Base-by-base conservation (phyloP, 2,888 invertebrate genomes). In the Sylvicola fuscatus region DNA sequence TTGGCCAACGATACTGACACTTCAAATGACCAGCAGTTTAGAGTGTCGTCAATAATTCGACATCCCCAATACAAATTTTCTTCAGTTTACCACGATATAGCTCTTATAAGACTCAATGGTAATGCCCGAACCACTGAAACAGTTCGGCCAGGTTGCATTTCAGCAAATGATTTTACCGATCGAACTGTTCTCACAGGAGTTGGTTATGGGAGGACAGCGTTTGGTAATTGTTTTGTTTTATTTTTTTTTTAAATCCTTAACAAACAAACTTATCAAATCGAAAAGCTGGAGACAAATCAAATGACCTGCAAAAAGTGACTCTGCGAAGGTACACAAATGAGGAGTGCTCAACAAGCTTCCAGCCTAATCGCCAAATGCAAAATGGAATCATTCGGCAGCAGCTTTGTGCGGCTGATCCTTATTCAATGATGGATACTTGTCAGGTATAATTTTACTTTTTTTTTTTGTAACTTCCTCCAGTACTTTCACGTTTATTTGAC, bases 61-160 rank as follows among this genome's bases (percentile, higher is more conserved):
- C 70, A 76, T 45, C 72, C 72, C 0, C 47, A 59, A 0, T 74
- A 73, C 52, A 50, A 49, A 1, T 58, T 65, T 0, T 65, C 66
- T 0, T 43, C 47, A 0, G 60, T 63, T 14, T 76, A 78, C 53
- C 58, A 75, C 43, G 78, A 79, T 45, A 72, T 79, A 35, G 75
- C 74, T 0, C 51, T 79, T 0, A 38, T 79, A 1, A 61, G 67
- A 45, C 49, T 77, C 27, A 50, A 49, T 0, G 46, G 50, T 0
- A 37, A 36, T 30, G 53, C 10, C 16, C 21, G 3, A 16, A 60
- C 66, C 39, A 59, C 54, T 27, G 51, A 56, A n/a, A 58, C 52
- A 43, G 57, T 68, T 1, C 55, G 68, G 31, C 74, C 74, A 1
- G 68, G 71, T 2, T 72, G 72, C 41, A 52, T 75, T 11, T 68